Evolutionary conservation across 2,113 vertebrate genomes (phyloP), one percentile per base, ranked within the genome.

Genomic region (Nothoprocta pentlandii): DNA sequence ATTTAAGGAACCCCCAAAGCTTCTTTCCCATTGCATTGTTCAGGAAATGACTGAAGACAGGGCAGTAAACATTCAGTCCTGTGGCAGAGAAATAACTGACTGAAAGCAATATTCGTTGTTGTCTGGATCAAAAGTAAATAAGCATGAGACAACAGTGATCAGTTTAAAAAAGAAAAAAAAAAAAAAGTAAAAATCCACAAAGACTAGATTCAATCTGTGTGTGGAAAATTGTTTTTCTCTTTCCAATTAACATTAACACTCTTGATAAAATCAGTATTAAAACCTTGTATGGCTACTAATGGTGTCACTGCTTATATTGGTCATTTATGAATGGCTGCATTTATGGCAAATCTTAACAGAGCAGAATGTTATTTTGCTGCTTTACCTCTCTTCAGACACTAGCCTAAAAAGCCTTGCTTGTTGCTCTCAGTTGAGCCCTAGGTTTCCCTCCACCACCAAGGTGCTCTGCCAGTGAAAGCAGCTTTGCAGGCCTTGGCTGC

Each of bases 31-130:
- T 93, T 2, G 3, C 16, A 30, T 91, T 70, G 28, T 53, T 95
- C 83, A 92, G 92, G 90, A 96, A 95, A 88, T 89, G 2, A 66
- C 88, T 86, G 66, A 93, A 78, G 69, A 68, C 53, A 89, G 58
- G 79, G 76, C 41, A 93, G 69, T 89, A 96, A 95, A 92, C 47
- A 75, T 83, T 68, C 68, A 51, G 61, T 64, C 56, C 70, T 41
- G 90, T 54, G 83, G 79, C 41, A 92, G 85, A 92, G 71, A 61
- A 87, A 70, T 96, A 92, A 10, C 62, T 92, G 59, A 54, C 36
- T 66, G 70, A 92, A 59, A 74, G 34, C 30, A 80, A 67, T 90
- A 64, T 47, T 81, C 39, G 49, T 86, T 75, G 73, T 93, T 75
- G 56, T 19, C 66, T 90, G 53, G 39, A 63, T 94, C 85, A 95